Evolutionary conservation across 2,113 vertebrate species (phyloP).

Genomic region (Natator depressus): DNA sequence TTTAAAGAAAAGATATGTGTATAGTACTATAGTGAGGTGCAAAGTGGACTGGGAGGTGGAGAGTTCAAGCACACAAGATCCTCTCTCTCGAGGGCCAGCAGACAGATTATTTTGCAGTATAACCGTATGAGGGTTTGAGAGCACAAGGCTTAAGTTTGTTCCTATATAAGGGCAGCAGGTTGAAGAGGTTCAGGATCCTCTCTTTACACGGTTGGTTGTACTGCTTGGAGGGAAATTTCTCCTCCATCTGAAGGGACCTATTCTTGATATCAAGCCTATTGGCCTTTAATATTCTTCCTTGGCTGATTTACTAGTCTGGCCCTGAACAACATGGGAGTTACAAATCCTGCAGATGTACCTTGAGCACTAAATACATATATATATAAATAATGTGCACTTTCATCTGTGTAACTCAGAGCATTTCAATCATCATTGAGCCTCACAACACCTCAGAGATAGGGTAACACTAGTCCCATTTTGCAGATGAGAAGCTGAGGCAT

Average conservation of each 20-base stretch:
- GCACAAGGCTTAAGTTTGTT: no score
- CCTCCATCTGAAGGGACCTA: not conserved
- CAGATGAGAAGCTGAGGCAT: not conserved
- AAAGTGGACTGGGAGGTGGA: not conserved
- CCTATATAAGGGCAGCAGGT: no score
- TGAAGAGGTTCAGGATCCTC: no score
- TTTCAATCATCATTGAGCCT: not conserved
- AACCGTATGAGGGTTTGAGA: not conserved
- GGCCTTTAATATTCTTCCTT: not conserved
- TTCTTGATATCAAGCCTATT: not conserved
- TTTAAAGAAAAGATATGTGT: not conserved
- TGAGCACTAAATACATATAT: not conserved
- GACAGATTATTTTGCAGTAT: not conserved
- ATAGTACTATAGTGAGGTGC: not conserved
- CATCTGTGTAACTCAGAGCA: not conserved
- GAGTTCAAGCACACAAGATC: not conserved
- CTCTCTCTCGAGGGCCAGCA: not conserved
- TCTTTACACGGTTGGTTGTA: no score
- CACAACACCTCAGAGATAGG: not conserved
- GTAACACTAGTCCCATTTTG: not conserved
- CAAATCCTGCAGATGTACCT: not conserved
- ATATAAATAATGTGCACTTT: not conserved
- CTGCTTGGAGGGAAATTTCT: not conserved
- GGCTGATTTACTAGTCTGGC: not conserved
- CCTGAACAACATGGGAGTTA: not conserved